Evolutionary conservation across 2,888 invertebrate genomes (phyloP).

Genomic region (Tipula confusa): DNA sequence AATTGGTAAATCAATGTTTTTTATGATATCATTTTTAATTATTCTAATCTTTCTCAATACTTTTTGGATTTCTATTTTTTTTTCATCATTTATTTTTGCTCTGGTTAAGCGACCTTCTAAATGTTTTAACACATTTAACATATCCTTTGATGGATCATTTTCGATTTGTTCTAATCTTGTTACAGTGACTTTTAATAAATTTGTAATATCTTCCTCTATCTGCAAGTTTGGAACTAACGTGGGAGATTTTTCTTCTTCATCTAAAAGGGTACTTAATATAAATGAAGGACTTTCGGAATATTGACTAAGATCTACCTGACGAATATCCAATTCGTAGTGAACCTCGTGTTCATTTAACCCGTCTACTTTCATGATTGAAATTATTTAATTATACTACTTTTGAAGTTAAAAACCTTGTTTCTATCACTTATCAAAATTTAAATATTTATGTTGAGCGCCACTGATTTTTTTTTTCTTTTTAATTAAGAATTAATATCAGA

Average conservation of each 20-base stretch:
- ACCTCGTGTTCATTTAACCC: background rate
- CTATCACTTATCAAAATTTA: too few relatives aligned
- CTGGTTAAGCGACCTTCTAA: background rate
- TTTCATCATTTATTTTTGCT: background rate
- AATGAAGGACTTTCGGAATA: background rate
- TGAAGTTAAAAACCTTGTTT: too few relatives aligned
- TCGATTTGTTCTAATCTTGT: background rate
- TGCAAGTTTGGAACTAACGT: background rate
- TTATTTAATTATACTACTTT: too few relatives aligned
- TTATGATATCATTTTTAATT: background rate
- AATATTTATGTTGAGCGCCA: too few relatives aligned
- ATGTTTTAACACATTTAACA: background rate
- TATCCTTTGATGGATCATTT: background rate
- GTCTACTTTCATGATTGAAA: background rate
- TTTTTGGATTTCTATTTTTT: background rate
- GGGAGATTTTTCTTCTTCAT: background rate
- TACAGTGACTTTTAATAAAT: background rate
- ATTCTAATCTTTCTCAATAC: background rate
- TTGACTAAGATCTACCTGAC: background rate
- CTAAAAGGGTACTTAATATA: background rate
- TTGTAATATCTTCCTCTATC: background rate
- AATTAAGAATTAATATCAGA: too few relatives aligned
- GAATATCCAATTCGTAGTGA: background rate
- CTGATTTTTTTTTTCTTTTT: too few relatives aligned
- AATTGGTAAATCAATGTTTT: background rate